Base-by-base conservation (phyloP, 2,113 vertebrate species). In the Puntigrus tetrazona region DNA sequence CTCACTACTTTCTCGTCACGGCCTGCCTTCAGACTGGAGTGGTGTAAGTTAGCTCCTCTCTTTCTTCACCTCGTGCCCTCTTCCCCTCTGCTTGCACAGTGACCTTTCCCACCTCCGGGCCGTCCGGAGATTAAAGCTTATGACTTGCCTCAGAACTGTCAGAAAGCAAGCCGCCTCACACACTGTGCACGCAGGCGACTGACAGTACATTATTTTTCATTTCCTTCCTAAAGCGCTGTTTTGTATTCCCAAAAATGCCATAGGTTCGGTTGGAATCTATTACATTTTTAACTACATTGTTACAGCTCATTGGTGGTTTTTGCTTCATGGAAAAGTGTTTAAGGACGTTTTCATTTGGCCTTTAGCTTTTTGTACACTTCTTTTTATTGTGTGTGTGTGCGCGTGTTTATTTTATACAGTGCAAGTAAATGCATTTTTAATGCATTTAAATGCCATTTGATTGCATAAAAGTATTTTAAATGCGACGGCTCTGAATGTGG, bases 401-500 rank as follows among this genome's bases (percentile, higher is more conserved):
- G n/a, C n/a, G 36, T 55, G 36, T 59, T 63, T 78, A n/a, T 69
- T 81, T 82, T 72, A n/a, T 36, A 10, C 45, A 25, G 50, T 47
- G 36, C 16, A 22, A 84, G 6, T 50, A 73, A 38, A 50, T 41
- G 38, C 31, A 7, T 36, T 47, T 70, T 73, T 55, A 82, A 72
- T 72, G 29, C 3, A 25, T 72, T 72, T 72, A 72, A 72, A 73
- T 73, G 70, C n/a, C 27, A 45, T 73, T 73, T 73, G 13, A 73
- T 73, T 45, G 70, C 38, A 27, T 73, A 8, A 11, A 73, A 45
- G 43, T 2, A 16, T 27, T 73, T 73, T 45, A 73, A 45, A 73
- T 73, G 38, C 2, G n/a, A 41, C 25, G 69, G 69, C 22, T 41
- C 36, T 72, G 50, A 41, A 43, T 41, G 22, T 72, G 69, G n/a